A percentile compares a stretch with the other conserved stretches of the same genome.
These are phyloP conservation scores for Mellilla xanthometata DNA, from an alignment of 2,888 invertebrate genomes.

Conservation along the genomic window DNA sequence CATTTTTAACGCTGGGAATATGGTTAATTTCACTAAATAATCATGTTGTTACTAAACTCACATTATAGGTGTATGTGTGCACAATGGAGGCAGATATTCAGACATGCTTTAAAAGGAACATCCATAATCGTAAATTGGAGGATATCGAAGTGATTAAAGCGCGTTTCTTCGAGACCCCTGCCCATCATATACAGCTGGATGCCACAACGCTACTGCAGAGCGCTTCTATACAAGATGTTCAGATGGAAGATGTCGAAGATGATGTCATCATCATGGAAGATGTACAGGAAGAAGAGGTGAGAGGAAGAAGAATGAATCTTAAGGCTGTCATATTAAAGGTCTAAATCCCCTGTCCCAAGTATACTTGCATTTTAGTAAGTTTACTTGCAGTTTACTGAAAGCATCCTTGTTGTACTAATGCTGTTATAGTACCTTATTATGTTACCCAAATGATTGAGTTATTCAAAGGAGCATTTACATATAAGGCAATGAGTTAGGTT, in stretches of 20 bases:
- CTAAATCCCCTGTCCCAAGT: too few species aligned
- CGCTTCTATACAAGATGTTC: conserved; percentile 91
- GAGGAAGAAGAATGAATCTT: conserved; percentile 25
- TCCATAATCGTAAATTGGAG: conserved; percentile 89
- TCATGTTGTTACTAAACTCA: background rate
- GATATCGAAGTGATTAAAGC: conserved; percentile 89
- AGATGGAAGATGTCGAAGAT: conserved; percentile 89
- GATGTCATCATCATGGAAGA: conserved; percentile 65
- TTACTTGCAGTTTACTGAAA: too few species aligned
- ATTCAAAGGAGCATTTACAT: too few species aligned
- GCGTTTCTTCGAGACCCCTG: conserved; percentile 90
- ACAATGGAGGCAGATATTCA: conserved; percentile 92
- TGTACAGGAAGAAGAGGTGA: conserved; percentile 74
- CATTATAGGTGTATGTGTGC: conserved; percentile 92
- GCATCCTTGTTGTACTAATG: too few species aligned
- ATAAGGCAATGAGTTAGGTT: too few species aligned
- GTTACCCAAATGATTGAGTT: too few species aligned
- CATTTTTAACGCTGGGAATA: too few species aligned
- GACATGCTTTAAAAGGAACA: conserved; percentile 91
- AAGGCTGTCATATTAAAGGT: background rate
- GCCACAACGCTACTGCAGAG: conserved; percentile 92
- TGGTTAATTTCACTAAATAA: too few species aligned
- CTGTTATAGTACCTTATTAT: too few species aligned
- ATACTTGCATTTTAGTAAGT: too few species aligned
- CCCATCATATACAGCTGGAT: conserved; percentile 91